Percentiles rank a stretch among this genome's conserved stretches.
Evolutionary conservation across 2,113 vertebrate species (phyloP).

Genomic region (Gopherus flavomarginatus): DNA sequence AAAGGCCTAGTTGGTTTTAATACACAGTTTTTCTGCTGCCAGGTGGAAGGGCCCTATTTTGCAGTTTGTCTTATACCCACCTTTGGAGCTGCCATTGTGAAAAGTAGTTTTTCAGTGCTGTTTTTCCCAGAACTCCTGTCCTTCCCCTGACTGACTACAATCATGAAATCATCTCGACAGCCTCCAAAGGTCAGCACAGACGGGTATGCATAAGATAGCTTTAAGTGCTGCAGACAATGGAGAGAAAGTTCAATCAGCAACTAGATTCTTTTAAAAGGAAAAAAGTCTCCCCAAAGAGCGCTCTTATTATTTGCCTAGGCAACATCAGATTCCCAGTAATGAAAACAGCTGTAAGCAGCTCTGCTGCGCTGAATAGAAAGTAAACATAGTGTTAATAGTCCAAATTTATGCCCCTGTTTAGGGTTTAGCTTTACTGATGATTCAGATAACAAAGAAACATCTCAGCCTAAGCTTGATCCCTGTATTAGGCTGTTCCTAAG

Average conservation of each 20-base stretch:
- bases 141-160: constrained; percentile 86
- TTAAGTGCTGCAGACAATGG: constrained; percentile 79
- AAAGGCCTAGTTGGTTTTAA: neutral
- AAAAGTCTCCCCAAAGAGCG: neutral
- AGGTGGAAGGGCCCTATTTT: neutral
- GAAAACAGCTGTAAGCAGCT: neutral
- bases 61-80: constrained; percentile 68
- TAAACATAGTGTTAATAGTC: neutral
- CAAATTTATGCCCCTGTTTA: neutral
- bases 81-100: constrained; percentile 88
- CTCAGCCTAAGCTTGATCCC: neutral
- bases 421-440: neutral
- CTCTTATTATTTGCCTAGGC: neutral
- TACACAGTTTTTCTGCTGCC: neutral
- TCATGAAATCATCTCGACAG: constrained; percentile 89
- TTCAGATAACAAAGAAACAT: neutral
- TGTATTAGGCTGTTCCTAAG: neutral
- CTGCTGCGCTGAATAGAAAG: neutral
- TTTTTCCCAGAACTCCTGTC: constrained; percentile 83
- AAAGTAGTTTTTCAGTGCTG: constrained; percentile 87
- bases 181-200: constrained; percentile 91
- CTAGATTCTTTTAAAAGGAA: constrained; percentile 14
- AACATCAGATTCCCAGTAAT: neutral
- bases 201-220: constrained; percentile 83
- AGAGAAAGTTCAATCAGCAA: constrained; percentile 39